A percentile compares a stretch with the other conserved stretches of the same genome.
Evolutionary conservation across 2,113 vertebrate genomes (phyloP).

Genomic region (mouse (Mus musculus)): DNA sequence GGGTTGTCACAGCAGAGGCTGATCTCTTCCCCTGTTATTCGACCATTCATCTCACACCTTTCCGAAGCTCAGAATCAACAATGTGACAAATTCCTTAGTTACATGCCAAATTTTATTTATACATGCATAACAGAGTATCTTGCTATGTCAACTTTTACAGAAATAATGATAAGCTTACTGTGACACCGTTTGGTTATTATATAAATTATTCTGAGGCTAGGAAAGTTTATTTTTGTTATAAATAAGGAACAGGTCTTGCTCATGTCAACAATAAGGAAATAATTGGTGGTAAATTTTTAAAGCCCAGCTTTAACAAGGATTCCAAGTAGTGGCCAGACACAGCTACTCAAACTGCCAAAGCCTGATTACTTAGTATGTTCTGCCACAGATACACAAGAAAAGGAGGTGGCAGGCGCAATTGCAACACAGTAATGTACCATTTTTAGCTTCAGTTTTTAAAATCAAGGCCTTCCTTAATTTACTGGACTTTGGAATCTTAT

Average conservation of each 20-base stretch:
- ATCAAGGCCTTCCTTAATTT: conserved; percentile 14
- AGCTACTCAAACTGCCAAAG: background rate
- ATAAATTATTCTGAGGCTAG: background rate
- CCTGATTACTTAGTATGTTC: background rate
- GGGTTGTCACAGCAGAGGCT: background rate
- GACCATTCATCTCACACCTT: background rate
- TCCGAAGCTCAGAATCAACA: background rate
- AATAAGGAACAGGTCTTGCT: conserved; percentile 39
- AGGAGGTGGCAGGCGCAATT: background rate
- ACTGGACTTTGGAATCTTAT: conserved; percentile 1
- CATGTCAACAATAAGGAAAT: background rate
- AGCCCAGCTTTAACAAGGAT: background rate
- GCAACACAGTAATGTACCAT: background rate
- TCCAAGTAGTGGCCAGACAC: background rate
- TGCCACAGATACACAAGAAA: background rate
- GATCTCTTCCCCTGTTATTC: background rate
- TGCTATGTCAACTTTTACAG: conserved; percentile 36
- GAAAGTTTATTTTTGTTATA: background rate
- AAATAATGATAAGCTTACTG: conserved; percentile 7
- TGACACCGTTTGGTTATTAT: conserved; percentile 40
- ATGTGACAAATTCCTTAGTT: background rate
- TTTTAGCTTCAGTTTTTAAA: conserved; percentile 33
- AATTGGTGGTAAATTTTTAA: background rate
- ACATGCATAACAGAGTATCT: background rate
- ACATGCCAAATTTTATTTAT: background rate